Evolutionary conservation across 2,113 vertebrate species (phyloP), one percentile per base, ranked within the genome.

Genomic region (Hippocampus comes): DNA sequence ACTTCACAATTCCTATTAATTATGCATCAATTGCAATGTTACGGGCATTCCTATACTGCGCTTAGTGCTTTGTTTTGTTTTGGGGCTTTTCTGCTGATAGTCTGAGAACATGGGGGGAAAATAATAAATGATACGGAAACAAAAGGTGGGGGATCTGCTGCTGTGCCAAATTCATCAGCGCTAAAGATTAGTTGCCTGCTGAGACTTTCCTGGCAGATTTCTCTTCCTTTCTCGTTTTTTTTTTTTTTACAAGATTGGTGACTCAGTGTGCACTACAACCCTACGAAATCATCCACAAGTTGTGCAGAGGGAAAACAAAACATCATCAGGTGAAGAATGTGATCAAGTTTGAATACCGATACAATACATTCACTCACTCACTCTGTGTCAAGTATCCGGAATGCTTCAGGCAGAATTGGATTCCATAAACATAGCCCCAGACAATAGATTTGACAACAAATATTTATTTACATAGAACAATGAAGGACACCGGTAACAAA

Each of bases 1-100:
- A 78, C 75, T 68, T 86, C 70, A 68, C 66, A 75, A 73, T 78
- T 73, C 18, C 60, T 71, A 87, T 88, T 82, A 88, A 89, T 90
- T 86, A 89, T 87, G 81, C 73, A 87, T 83, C 78, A 34, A 55
- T 71, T 49, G 66, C 70, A 81, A 68, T 21, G 11, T 71, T 27
- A 49, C 53, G 38, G 15, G 67, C 75, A 73, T 75, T 67, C 56
- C 9, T 42, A 63, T 61, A 49, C 60, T 69, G 78, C 68, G 68
- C 67, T 67, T 76, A 74, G 70, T 75, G 68, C 78, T 72, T 34
- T 77, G 76, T 78, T n/a, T 38, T 6, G 34, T 38, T 38, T 38
- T 4, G 30, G 30, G 30, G 9, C 68, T 75, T 84, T 63, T 55
- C 68, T 25, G 77, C 63, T 74, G 77, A 74, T 59, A 72, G 55